phyloP scores from a whole-genome alignment of 2,113 vertebrate genomes.

The Psittacus erithacus region DNA sequence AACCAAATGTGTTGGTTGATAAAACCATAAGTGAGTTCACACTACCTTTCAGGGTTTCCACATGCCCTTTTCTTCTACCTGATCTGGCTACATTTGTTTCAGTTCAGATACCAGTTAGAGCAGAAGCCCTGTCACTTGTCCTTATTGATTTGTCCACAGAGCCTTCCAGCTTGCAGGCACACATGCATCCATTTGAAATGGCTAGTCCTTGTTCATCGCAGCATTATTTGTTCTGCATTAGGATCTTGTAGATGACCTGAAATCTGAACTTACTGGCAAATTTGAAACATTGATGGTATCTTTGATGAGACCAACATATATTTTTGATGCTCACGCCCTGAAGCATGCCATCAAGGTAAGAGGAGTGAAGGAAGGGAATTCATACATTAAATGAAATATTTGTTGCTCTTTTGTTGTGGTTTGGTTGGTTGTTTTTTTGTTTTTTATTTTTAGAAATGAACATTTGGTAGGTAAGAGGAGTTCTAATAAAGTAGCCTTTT shows the following conservation, averaged over 20 bases:
- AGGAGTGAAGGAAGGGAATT: background rate
- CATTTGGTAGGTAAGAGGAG: background rate
- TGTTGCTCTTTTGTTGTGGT: background rate
- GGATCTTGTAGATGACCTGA: conserved; percentile 90
- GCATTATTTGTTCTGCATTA: conserved; percentile 46
- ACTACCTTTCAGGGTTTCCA: background rate
- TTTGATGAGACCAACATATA: conserved; percentile 83
- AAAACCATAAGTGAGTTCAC: background rate
- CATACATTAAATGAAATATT: background rate
- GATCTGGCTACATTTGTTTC: background rate
- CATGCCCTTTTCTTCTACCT: background rate
- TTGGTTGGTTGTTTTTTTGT: background rate
- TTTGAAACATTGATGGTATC: conserved; percentile 89
- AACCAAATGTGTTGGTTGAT: background rate
- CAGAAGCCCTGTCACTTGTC: background rate
- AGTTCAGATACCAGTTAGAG: background rate
- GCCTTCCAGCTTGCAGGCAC: background rate
- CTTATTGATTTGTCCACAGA: background rate
- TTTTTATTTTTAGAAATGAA: background rate
- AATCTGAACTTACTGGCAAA: conserved; percentile 92
- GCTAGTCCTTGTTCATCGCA: background rate
- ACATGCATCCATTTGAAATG: background rate
- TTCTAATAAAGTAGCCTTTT: background rate
- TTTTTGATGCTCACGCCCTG: conserved; percentile 87
- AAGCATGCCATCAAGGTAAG: conserved; percentile 92